These are phyloP conservation scores for Dasypogon diadema DNA, from an alignment of 2,888 invertebrate genomes.

Conservation along the genomic window DNA sequence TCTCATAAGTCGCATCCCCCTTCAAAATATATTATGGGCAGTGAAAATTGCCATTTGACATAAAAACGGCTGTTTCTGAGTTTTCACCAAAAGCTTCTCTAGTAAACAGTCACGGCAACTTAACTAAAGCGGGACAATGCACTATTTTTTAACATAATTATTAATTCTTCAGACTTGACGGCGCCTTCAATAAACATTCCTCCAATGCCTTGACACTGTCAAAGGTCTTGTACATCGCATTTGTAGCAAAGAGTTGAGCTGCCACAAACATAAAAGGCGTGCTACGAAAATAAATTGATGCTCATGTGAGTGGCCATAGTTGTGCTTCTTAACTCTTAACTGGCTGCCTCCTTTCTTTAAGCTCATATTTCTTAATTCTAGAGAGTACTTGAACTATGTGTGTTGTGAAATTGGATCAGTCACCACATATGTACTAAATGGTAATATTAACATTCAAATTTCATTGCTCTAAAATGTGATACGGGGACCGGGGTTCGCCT, in stretches of 20 bases:
- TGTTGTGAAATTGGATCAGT: constrained; percentile 24
- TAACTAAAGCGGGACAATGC: not conserved
- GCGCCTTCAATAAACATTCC: constrained; percentile 13
- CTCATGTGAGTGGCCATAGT: not conserved
- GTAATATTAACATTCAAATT: not conserved
- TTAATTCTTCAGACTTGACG: constrained; percentile 11
- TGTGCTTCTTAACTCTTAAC: not conserved
- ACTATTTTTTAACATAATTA: not conserved
- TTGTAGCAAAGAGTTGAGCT: not conserved
- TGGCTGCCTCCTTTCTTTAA: not conserved
- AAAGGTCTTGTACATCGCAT: constrained; percentile 1
- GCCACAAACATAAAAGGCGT: constrained; percentile 8
- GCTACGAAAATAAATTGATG: constrained; percentile 40
- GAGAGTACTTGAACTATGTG: not conserved
- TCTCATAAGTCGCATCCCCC: too few species aligned
- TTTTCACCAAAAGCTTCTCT: constrained; percentile 14
- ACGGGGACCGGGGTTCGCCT: too few species aligned
- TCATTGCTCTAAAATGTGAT: not conserved
- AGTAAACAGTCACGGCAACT: not conserved
- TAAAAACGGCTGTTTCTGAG: not conserved
- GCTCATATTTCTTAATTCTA: not conserved
- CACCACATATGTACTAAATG: not conserved
- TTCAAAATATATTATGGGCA: too few species aligned
- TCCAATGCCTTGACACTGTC: constrained; percentile 22
- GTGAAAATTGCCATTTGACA: too few species aligned